Conservation (phyloP, 1,140 invertebrate genomes). For the Drosophila pandora region DNA sequence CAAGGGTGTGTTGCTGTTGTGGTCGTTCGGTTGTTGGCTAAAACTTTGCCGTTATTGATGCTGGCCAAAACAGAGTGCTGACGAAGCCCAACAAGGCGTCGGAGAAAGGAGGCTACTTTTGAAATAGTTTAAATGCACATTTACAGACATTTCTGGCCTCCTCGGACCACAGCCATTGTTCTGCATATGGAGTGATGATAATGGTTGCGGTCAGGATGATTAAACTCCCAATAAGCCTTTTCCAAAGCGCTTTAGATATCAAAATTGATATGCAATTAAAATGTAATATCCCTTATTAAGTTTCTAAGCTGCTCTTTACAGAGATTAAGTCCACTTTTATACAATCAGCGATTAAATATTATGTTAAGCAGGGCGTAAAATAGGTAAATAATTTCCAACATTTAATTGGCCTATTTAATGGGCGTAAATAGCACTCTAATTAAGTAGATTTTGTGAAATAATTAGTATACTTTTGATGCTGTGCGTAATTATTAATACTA, state of each 20-base stretch:
- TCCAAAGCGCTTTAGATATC: not conserved
- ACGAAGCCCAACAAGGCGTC: constrained; percentile 34
- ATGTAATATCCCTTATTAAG: not conserved
- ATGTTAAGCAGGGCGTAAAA: not conserved
- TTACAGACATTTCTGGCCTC: constrained; percentile 22
- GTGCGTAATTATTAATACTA: not conserved
- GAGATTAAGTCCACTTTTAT: constrained; percentile 1
- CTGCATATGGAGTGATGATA: constrained; percentile 40
- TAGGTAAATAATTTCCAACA: not conserved
- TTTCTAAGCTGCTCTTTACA: constrained; percentile 13
- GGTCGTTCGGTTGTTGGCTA: constrained; percentile 13
- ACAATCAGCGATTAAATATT: not conserved
- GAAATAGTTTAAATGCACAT: constrained; percentile 55
- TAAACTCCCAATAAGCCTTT: not conserved
- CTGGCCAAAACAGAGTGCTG: constrained; percentile 32
- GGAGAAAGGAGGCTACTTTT: constrained; percentile 26
- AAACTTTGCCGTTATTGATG: constrained; percentile 54
- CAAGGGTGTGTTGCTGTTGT: constrained; percentile 39
- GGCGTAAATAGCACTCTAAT: not conserved
- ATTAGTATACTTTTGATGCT: not conserved
- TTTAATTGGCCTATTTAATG: not conserved
- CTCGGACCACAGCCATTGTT: constrained; percentile 36
- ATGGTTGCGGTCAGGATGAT: constrained; percentile 31
- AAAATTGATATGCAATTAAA: not conserved
- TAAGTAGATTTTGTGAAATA: not conserved